A percentile compares a stretch with the other conserved stretches of the same genome.
These are phyloP conservation scores for Ptychochromis oligacanthus DNA, from an alignment of 2,113 vertebrate species.

Conservation along the genomic window DNA sequence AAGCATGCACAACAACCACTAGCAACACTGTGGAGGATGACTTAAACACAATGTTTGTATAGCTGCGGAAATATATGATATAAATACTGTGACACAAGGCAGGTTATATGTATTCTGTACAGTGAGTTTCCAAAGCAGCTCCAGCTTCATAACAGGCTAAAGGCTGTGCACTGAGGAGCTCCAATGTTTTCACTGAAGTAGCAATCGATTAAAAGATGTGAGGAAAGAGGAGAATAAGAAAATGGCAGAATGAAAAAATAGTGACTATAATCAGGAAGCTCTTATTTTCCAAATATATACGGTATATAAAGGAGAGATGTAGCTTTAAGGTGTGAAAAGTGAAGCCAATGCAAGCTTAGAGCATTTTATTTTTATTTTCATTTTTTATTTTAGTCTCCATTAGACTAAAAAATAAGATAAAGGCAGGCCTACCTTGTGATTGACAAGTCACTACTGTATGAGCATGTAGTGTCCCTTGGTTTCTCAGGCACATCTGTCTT, in stretches of 20 bases:
- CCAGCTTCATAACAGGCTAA: conserved; percentile 6
- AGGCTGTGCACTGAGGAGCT: neutral
- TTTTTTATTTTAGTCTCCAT: neutral
- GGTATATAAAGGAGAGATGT: neutral
- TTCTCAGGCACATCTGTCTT: too few relatives aligned
- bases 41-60: conserved; percentile 16
- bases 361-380: neutral
- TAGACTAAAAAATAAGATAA: neutral
- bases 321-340: neutral
- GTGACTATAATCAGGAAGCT: neutral
- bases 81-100: neutral
- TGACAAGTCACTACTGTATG: too few relatives aligned
- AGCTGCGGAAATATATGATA: neutral
- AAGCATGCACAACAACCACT: neutral
- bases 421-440: too few relatives aligned
- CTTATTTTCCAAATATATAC: neutral
- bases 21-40: neutral
- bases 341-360: neutral
- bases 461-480: too few relatives aligned
- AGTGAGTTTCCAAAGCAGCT: conserved; percentile 24
- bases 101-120: neutral
- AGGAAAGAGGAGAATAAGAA: neutral
- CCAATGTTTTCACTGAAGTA: conserved; percentile 13
- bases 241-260: neutral
- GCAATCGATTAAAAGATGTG: conserved; percentile 2